Evolutionary conservation across 2,888 invertebrate species (phyloP).

Genomic region (Athrips mouffetella): DNA sequence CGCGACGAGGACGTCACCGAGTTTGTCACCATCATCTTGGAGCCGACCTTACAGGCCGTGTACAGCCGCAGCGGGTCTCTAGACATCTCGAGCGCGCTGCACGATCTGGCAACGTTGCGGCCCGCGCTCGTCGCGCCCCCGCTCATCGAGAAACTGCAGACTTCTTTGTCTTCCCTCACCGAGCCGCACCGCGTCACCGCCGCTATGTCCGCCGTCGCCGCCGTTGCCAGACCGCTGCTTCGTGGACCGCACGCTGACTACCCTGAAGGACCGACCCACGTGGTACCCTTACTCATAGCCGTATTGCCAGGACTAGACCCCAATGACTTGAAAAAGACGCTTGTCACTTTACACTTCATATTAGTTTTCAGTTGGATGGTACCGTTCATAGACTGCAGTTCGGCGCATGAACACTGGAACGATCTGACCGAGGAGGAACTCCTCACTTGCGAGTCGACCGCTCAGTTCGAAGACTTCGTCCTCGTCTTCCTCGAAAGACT

Average conservation of each 20-base stretch:
- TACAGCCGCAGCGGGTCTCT: slow-evolving; percentile 84
- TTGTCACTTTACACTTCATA: slow-evolving; percentile 88
- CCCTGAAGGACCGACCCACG: slow-evolving; percentile 87
- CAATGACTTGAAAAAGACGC: slow-evolving; percentile 88
- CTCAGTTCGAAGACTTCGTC: slow-evolving; percentile 93
- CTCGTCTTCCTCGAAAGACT: slow-evolving; percentile 89
- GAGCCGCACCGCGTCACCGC: slow-evolving; percentile 92
- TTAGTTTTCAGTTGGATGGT: slow-evolving; percentile 86
- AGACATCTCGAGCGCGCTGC: slow-evolving; percentile 83
- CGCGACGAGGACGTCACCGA: slow-evolving; percentile 88
- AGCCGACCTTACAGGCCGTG: slow-evolving; percentile 86
- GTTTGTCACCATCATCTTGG: slow-evolving; percentile 87
- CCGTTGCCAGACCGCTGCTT: slow-evolving; percentile 83
- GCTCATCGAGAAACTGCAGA: slow-evolving; percentile 87
- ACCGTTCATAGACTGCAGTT: slow-evolving; percentile 91
- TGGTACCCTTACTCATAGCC: slow-evolving; percentile 88
- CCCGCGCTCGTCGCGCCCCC: slow-evolving; percentile 91
- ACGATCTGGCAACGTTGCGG: slow-evolving; percentile 86
- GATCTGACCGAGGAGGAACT: slow-evolving; percentile 88
- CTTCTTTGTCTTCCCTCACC: slow-evolving; percentile 89
- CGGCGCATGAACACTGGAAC: slow-evolving; percentile 81
- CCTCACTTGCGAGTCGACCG: slow-evolving; percentile 86
- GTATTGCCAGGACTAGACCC: slow-evolving; percentile 93
- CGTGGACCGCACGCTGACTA: slow-evolving; percentile 75
- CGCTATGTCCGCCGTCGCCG: slow-evolving; percentile 83